phyloP scores from a whole-genome alignment of 23 tunicate species.

The Clavelina lepadiformis region DNA sequence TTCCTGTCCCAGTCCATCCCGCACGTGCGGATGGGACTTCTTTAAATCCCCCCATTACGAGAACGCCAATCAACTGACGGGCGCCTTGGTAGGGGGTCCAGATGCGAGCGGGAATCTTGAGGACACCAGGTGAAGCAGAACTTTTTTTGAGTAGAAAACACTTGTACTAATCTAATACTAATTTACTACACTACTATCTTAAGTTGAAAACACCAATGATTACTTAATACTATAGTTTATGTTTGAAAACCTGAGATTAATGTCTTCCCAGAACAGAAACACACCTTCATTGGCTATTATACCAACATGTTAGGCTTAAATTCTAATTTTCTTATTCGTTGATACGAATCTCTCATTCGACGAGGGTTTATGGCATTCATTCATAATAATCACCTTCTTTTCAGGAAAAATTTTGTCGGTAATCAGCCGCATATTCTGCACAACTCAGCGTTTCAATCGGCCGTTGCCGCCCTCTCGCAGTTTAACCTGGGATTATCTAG shows the following conservation, averaged over 20 bases:
- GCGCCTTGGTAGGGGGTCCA: slow-evolving; percentile 71
- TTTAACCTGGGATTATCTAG: slow-evolving; percentile 3
- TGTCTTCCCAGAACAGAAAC: too few relatives aligned
- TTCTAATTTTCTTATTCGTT: too few relatives aligned
- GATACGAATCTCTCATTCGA: too few relatives aligned
- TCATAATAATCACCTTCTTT: not conserved
- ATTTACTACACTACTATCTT: not conserved
- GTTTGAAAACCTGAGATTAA: too few relatives aligned
- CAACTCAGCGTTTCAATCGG: slow-evolving; percentile 73
- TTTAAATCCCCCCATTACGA: slow-evolving; percentile 29
- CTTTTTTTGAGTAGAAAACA: not conserved
- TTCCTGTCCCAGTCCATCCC: slow-evolving; percentile 55
- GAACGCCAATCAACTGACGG: slow-evolving; percentile 30
- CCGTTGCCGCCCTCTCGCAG: slow-evolving; percentile 25
- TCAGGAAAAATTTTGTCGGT: slow-evolving; percentile 51
- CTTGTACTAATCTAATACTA: not conserved
- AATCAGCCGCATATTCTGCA: slow-evolving; percentile 57
- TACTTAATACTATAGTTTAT: too few relatives aligned
- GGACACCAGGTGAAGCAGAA: slow-evolving; percentile 32
- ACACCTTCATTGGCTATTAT: too few relatives aligned
- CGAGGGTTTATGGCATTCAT: too few relatives aligned
- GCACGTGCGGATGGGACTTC: slow-evolving; percentile 60
- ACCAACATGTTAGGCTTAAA: too few relatives aligned
- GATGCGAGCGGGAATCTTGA: slow-evolving; percentile 34
- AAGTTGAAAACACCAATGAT: not conserved